These are phyloP conservation scores for Sarcophaga peregrina DNA, from an alignment of 1,140 invertebrate species.

Conservation along the genomic window DNA sequence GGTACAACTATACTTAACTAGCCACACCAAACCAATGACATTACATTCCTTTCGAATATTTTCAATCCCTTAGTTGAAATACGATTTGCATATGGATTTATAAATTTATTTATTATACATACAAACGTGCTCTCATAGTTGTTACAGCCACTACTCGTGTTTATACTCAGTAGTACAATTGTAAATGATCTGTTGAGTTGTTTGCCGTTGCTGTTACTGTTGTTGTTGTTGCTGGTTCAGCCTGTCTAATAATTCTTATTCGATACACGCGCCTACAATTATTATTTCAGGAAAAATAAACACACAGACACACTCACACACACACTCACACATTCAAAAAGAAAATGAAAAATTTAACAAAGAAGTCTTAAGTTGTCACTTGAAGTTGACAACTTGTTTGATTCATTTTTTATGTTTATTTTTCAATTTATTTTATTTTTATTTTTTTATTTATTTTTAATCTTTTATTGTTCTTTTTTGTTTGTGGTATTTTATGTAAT, in stretches of 20 bases:
- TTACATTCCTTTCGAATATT: not conserved
- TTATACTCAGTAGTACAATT: not conserved
- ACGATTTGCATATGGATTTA: constrained; percentile 8
- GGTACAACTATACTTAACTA: no score
- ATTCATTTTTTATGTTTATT: constrained; percentile 18
- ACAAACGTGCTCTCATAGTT: no score
- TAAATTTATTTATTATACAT: not conserved
- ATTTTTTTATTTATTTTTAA: constrained; percentile 1
- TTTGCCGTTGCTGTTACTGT: not conserved
- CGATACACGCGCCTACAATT: constrained; percentile 37
- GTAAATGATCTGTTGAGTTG: not conserved
- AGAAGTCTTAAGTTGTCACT: constrained; percentile 25
- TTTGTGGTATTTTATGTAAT: not conserved
- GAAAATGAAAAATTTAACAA: no score
- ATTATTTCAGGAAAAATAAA: constrained; percentile 36
- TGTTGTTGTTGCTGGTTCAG: no score
- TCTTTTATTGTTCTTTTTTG: constrained; percentile 16
- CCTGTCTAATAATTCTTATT: constrained; percentile 31
- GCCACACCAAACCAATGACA: no score
- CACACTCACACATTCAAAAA: no score
- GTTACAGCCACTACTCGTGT: not conserved
- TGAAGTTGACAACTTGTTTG: constrained; percentile 37
- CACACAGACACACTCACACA: not conserved
- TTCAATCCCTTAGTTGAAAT: not conserved
- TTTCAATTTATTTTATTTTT: not conserved